Evolutionary conservation across 2,797 vertebrate species (phyloP).

Genomic region (Spheniscus humboldti): DNA sequence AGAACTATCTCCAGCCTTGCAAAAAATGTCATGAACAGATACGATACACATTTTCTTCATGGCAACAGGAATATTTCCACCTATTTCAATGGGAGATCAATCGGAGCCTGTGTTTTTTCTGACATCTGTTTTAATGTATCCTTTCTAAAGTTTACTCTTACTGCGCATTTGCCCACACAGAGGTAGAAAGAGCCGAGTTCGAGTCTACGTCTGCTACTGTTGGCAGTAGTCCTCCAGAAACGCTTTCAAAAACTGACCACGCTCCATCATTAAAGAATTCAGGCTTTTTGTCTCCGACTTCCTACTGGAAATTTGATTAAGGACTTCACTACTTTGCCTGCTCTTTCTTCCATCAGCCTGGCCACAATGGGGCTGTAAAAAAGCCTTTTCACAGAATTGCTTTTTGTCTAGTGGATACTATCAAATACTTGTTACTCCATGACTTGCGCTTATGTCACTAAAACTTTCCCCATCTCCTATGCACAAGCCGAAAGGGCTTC

Average conservation of each 20-base stretch:
- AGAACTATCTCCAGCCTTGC: not conserved
- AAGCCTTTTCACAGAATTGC: not conserved
- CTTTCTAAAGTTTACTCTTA: not conserved
- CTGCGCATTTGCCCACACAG: not conserved
- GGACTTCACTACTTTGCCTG: not conserved
- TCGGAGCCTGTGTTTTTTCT: not conserved
- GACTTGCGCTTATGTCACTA: not conserved
- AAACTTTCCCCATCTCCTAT: not conserved
- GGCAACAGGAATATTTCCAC: not conserved
- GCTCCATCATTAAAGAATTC: not conserved
- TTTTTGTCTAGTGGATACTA: not conserved
- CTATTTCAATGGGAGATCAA: not conserved
- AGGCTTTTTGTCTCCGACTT: not conserved
- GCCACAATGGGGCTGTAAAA: not conserved
- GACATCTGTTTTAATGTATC: not conserved
- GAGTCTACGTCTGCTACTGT: not conserved
- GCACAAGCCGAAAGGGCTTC: not conserved
- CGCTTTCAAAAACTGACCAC: not conserved
- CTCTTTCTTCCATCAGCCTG: not conserved
- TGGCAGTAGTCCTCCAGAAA: not conserved
- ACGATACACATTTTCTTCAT: not conserved
- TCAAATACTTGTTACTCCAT: not conserved
- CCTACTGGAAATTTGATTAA: not conserved
- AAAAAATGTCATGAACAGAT: not conserved
- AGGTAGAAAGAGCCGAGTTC: not conserved